Conservation (phyloP, 2,113 vertebrate species). For the Herpetotheres cachinnans region DNA sequence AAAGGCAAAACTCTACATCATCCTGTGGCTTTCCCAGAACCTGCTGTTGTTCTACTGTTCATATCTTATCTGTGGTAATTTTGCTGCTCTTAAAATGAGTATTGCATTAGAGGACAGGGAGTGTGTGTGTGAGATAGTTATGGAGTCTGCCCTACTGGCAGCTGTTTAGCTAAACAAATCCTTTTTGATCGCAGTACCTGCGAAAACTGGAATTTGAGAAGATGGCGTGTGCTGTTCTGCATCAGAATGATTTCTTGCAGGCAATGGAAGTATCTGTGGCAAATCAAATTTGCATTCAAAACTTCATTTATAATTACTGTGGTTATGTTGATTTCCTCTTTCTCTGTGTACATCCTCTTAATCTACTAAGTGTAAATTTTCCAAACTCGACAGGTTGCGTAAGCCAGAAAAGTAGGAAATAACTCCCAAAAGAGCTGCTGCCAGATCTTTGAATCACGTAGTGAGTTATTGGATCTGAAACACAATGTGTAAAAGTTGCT, state of each 20-base stretch:
- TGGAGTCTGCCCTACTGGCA: background rate
- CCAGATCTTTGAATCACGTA: background rate
- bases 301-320: conserved; percentile 26
- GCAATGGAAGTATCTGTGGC: conserved; percentile 25
- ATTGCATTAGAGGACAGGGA: background rate
- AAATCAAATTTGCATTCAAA: conserved; percentile 50
- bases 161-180: background rate
- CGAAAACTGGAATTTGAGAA: background rate
- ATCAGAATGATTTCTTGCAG: background rate
- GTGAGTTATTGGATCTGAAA: conserved; percentile 15
- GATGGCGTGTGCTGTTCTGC: background rate
- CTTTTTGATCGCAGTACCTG: background rate
- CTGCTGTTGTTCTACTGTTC: background rate
- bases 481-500: background rate
- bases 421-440: conserved; percentile 15
- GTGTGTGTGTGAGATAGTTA: background rate
- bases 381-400: background rate
- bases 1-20: background rate
- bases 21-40: background rate
- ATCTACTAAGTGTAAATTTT: conserved; percentile 40
- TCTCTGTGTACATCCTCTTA: conserved; percentile 7
- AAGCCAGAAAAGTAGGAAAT: conserved; percentile 45
- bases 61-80: background rate
- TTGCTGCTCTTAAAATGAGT: background rate
- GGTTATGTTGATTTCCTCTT: background rate